Percentiles rank a stretch among this genome's conserved stretches.
phyloP scores from a whole-genome alignment of 2,888 invertebrate species.

The Monoplex corrugatus region DNA sequence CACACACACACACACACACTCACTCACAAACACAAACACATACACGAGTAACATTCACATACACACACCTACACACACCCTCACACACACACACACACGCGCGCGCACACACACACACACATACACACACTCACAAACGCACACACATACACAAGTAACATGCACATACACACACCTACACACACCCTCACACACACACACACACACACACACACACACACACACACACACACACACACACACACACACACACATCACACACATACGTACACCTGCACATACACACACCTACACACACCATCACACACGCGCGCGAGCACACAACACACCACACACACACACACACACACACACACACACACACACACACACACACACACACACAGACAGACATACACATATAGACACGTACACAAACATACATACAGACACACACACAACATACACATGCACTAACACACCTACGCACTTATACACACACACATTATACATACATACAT shows the following conservation, averaged over 20 bases:
- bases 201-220: constrained; percentile 5
- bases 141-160: too few species aligned
- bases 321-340: not conserved
- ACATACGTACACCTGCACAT: not conserved
- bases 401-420: not conserved
- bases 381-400: not conserved
- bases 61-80: too few species aligned
- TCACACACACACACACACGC: too few species aligned
- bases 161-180: not conserved
- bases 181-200: not conserved
- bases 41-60: not conserved
- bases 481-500: not conserved
- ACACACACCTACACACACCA: not conserved
- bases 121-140: too few species aligned
- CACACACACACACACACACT: not conserved
- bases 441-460: too few species aligned
- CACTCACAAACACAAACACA: not conserved
- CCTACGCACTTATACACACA: too few species aligned
- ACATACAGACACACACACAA: not conserved
- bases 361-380: not conserved
- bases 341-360: not conserved
- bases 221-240: constrained; percentile 15
- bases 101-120: too few species aligned
- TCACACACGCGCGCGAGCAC: not conserved
- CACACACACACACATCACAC: not conserved